Base-by-base conservation (phyloP, 2,113 vertebrate genomes). In the Periophthalmodon schlosseri region DNA sequence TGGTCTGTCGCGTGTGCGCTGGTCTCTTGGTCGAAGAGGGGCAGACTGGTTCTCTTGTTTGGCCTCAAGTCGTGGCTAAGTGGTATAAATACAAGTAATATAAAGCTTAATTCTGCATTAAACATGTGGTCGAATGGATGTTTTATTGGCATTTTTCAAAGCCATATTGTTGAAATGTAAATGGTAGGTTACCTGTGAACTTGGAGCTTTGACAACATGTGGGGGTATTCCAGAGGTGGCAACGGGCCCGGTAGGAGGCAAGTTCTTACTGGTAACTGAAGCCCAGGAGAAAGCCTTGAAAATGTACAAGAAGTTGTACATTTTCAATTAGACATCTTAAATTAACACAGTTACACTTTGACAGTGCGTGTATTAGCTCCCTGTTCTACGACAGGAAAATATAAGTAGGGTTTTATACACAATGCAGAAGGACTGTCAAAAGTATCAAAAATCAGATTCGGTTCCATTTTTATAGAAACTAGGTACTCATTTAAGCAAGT, bases 181-280 rank as follows among this genome's bases (percentile, higher is more conserved):
- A 47, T 72, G 89, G 90, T 93, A 94, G 93, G 84, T 96, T 97
- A 98, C 97, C 96, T 98, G 97, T 93, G 96, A 97, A 94, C 95
- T 95, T 91, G 95, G 93, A 90, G 95, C 97, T 96, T 98, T 98
- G 92, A 98, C 96, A 94, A 95, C 93, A 89, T 98, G 97, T 88
- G 96, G 96, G 84, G 97, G 92, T 88, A 98, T 95, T 95, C 96
- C 97, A 95, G 96, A 96, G 89, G 96, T 95, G 90, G 95, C 88
- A 92, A 96, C 95, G 90, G 96, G 95, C 92, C 97, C 97, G 89
- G 94, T 94, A 92, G 96, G 97, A 94, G 97, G 97, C 92, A 98
- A 95, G 94, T 98, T 98, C 96, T 98, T 98, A 97, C 97, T 98
- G 93, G 97, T 98, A 94, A 98, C 97, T 91, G 95, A 97, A 90